Evolutionary conservation across 53 echinoderm and acorn worm species (phyloP).

Genomic region (Paracentrotus lividus): DNA sequence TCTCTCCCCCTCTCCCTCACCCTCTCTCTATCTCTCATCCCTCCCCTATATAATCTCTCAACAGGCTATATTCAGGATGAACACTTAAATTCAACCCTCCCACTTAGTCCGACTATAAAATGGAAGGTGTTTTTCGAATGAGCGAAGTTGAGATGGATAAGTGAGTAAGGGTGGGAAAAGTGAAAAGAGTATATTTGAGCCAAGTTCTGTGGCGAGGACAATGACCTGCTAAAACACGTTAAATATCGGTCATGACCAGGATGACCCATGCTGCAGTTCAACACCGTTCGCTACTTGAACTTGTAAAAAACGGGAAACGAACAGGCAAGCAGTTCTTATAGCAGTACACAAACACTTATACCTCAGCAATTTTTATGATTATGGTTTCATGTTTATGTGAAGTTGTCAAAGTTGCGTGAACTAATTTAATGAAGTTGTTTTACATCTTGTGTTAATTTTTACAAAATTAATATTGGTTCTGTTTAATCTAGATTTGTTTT

Average conservation of each 20-base stretch:
- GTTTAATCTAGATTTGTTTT: too few relatives aligned
- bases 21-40: too few relatives aligned
- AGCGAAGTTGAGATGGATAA: conserved; percentile 21
- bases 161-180: conserved; percentile 7
- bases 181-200: neutral
- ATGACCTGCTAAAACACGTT: conserved; percentile 41
- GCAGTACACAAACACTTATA: too few relatives aligned
- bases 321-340: neutral
- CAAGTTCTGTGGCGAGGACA: neutral
- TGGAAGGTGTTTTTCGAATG: neutral
- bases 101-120: conserved; percentile 6
- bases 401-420: too few relatives aligned
- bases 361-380: too few relatives aligned
- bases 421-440: too few relatives aligned
- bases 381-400: too few relatives aligned
- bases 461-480: too few relatives aligned
- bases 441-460: too few relatives aligned
- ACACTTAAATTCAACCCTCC: conserved; percentile 32
- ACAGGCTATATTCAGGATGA: neutral
- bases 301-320: neutral
- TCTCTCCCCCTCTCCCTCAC: neutral
- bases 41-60: neutral
- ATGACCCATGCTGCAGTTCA: neutral
- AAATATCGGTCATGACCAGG: conserved; percentile 26
- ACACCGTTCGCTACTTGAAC: neutral